Base-by-base conservation (phyloP, 1,140 invertebrate species). In the Macrosteles quadrilineatus region DNA sequence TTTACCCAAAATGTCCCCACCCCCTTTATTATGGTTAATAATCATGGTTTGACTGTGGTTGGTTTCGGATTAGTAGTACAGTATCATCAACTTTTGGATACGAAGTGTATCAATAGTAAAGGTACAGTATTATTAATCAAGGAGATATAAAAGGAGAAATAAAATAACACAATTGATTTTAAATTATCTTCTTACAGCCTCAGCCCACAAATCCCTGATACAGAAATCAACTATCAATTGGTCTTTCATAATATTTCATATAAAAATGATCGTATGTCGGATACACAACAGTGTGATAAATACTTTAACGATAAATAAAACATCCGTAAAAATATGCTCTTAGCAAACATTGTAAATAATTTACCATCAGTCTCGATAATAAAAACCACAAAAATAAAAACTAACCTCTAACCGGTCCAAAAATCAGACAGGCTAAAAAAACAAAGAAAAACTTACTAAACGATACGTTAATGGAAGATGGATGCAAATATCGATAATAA, bases 301-400 rank as follows among this genome's bases (percentile, higher is more conserved):
- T 21, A 21, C 12, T 12, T 59, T 29, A 59, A 25, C 55, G 27
- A 27, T 27, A 27, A 59, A 59, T 27, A 27, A 59, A 59, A 59
- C 27, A 25, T 11, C 23, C 27, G 27, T 59, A 59, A 21, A 59
- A 59, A 59, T 23, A 59, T 59, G 55, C 55, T 59, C 23, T 59
- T 27, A 59, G 55, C 55, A 30, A 59, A 59, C 47, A 21, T 27
- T 59, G 32, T 36, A 36, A 59, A 27, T 25, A 27, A 59, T 27
- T 59, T 21, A 59, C 23, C 55, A 59, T 59, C 55, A 59, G 55
- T 59, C 55, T 59, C 55, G 55, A 29, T 59, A 59, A 59, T 59
- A 59, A 59, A 50, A 59, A 59, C 55, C 55, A 59, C 55, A 59
- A 59, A 59, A 59, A 59, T 59, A 59, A 59, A n/a, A 59, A 59